Evolutionary conservation across 2,113 vertebrate species (phyloP).

Genomic region (Hemiprocne comata): DNA sequence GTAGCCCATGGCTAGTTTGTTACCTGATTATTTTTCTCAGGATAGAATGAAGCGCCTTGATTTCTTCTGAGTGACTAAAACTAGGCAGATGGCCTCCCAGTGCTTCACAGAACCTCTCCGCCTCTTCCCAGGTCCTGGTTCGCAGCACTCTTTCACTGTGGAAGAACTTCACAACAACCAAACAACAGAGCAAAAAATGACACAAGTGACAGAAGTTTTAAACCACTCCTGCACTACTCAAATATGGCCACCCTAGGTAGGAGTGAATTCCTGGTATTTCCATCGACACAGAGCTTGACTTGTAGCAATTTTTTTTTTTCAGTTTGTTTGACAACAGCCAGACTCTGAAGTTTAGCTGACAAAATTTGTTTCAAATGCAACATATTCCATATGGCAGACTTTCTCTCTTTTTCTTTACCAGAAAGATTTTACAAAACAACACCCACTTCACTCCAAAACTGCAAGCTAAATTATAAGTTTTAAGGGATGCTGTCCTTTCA

Average conservation of each 20-base stretch:
- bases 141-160: slow-evolving; percentile 86
- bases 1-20: background rate
- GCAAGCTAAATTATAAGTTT: background rate
- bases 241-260: background rate
- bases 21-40: slow-evolving; percentile 86
- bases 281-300: background rate
- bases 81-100: slow-evolving; percentile 90
- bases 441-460: background rate
- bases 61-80: slow-evolving; percentile 81
- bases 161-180: slow-evolving; percentile 83
- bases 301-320: background rate
- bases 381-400: background rate
- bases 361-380: background rate
- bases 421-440: slow-evolving; percentile 5
- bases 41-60: slow-evolving; percentile 79
- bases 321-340: slow-evolving; percentile 9
- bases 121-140: slow-evolving; percentile 93
- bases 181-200: background rate
- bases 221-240: background rate
- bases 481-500: background rate
- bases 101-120: slow-evolving; percentile 89
- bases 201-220: background rate
- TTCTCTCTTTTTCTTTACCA: slow-evolving; percentile 11
- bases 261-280: background rate
- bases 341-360: background rate